Evolutionary conservation across 2,888 invertebrate genomes (phyloP).

Genomic region (Spodoptera littoralis): DNA sequence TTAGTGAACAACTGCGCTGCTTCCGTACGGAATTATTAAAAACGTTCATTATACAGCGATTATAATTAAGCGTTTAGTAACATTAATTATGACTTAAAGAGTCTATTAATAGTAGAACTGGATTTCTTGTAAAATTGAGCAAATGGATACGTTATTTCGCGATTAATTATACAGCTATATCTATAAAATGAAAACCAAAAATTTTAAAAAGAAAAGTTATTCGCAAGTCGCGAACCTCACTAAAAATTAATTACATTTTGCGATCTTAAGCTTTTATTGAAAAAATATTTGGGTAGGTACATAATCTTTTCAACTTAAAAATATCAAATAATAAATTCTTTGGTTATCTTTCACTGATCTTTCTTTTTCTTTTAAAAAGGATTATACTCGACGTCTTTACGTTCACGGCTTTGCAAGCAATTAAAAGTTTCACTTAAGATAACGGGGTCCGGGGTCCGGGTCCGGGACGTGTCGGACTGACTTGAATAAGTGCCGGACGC

Average conservation of each 20-base stretch:
- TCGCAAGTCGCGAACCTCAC: too few species aligned
- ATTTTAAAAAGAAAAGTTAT: too few species aligned
- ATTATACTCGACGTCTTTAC: slow-evolving; percentile 36
- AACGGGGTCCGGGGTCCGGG: slow-evolving; percentile 20
- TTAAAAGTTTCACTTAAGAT: slow-evolving; percentile 52
- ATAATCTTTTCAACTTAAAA: slow-evolving; percentile 14
- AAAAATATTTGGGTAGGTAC: neutral
- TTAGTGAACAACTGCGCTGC: slow-evolving; percentile 26
- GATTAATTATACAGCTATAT: neutral
- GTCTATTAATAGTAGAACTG: neutral
- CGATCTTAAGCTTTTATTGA: too few species aligned
- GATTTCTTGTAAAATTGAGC: neutral
- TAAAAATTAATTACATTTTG: too few species aligned
- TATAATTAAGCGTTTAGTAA: slow-evolving; percentile 10
- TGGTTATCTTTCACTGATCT: slow-evolving; percentile 31
- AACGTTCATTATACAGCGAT: slow-evolving; percentile 19
- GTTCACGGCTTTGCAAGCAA: slow-evolving; percentile 51
- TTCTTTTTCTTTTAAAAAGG: slow-evolving; percentile 38
- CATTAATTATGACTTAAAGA: slow-evolving; percentile 2
- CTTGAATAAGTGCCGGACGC: slow-evolving; percentile 7
- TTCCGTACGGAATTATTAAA: slow-evolving; percentile 28
- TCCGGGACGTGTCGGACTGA: slow-evolving; percentile 11
- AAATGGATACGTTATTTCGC: neutral
- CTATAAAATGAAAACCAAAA: too few species aligned
- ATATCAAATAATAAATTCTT: slow-evolving; percentile 25